Percentiles rank a stretch among this genome's conserved stretches.
Evolutionary conservation across 2,888 invertebrate genomes (phyloP).

Genomic region (Lasioglossum vierecki): DNA sequence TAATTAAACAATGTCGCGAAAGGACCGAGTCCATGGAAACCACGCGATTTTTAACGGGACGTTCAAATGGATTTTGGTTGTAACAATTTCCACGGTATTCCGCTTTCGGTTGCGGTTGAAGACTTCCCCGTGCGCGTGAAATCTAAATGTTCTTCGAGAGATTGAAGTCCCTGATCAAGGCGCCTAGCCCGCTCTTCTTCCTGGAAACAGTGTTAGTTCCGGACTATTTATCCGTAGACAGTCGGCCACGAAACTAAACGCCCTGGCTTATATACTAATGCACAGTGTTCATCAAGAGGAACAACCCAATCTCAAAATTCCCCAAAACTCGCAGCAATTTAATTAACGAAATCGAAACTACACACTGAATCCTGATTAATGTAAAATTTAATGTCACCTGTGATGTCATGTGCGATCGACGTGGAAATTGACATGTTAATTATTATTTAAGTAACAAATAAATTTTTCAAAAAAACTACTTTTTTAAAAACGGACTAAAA

Average conservation of each 20-base stretch:
- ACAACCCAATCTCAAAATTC: neutral
- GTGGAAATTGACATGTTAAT: too few species aligned
- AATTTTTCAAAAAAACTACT: too few species aligned
- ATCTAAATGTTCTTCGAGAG: constrained; percentile 9
- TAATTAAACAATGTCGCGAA: constrained; percentile 43
- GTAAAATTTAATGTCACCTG: neutral
- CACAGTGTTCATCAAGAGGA: neutral
- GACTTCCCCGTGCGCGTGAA: neutral
- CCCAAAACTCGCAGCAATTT: neutral
- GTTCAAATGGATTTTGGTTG: neutral
- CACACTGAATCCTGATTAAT: too few species aligned
- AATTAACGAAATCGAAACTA: neutral
- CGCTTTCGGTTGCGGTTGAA: neutral
- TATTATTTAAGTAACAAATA: too few species aligned
- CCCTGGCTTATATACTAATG: neutral
- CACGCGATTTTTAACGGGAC: constrained; percentile 7
- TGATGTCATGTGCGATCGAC: neutral
- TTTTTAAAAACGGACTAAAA: too few species aligned
- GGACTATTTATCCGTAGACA: constrained; percentile 36
- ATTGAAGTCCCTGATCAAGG: neutral
- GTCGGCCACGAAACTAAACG: constrained; percentile 32
- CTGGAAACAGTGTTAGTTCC: constrained; percentile 28
- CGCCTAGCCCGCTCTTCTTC: constrained; percentile 5
- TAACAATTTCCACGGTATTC: constrained; percentile 17
- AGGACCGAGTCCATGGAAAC: constrained; percentile 11